phyloP scores from a whole-genome alignment of 2,113 vertebrate genomes.

The pig (Sus scrofa) region T2T-Sscrofa CM000815.6:103309501-103310000 shows the following conservation, averaged over 20 bases:
- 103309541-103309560: not conserved
- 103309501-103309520: no score
- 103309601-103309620: not conserved
- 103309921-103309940: not conserved
- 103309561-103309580: not conserved
- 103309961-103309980: not conserved
- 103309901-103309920: not conserved
- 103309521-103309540: not conserved
- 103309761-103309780: no score
- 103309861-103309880: slow-evolving; percentile 10
- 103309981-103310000: not conserved
- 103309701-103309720: no score
- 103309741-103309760: no score
- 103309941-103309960: not conserved
- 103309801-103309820: not conserved
- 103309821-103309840: not conserved
- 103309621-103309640: not conserved
- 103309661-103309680: not conserved
- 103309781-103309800: no score
- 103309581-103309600: not conserved
- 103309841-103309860: not conserved
- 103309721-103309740: no score
- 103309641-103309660: not conserved
- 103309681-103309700: not conserved
- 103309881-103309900: not conserved